Conservation (phyloP, 2,888 invertebrate species). For the Drosophila mimica region DNA sequence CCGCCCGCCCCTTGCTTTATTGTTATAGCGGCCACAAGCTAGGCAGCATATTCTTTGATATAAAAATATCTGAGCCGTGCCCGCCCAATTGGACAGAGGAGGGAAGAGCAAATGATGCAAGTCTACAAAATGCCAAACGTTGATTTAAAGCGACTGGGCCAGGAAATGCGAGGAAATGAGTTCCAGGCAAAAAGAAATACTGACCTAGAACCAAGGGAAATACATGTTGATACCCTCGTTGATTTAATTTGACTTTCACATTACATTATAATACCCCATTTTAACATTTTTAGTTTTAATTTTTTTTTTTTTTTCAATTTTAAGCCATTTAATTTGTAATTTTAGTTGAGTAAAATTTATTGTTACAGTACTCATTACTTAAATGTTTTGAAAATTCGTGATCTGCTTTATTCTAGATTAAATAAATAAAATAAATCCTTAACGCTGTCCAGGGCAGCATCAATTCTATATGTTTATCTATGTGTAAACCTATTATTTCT, state of each 20-base stretch:
- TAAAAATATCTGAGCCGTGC: slow-evolving; percentile 34
- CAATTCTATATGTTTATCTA: slow-evolving; percentile 8
- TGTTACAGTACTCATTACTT: not conserved
- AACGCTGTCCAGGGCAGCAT: slow-evolving; percentile 10
- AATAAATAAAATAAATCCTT: not conserved
- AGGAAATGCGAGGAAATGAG: slow-evolving; percentile 70
- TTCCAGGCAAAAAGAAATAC: slow-evolving; percentile 34
- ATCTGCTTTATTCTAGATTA: not conserved
- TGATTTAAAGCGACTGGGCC: slow-evolving; percentile 26
- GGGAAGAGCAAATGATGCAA: slow-evolving; percentile 6
- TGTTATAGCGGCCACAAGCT: slow-evolving; percentile 47
- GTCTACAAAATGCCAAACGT: slow-evolving; percentile 6
- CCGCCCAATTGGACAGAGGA: slow-evolving; percentile 17
- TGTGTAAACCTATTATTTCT: not conserved
- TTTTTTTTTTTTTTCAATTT: no score
- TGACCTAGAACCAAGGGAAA: slow-evolving; percentile 49
- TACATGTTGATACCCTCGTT: slow-evolving; percentile 1
- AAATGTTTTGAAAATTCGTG: not conserved
- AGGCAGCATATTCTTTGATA: slow-evolving; percentile 38
- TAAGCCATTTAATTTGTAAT: not conserved
- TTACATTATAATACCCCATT: not conserved
- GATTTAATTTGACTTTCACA: slow-evolving; percentile 17
- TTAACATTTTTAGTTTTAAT: not conserved
- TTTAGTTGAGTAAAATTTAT: not conserved
- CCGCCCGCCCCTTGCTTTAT: slow-evolving; percentile 27